A percentile compares a stretch with the other conserved stretches of the same genome.
These are phyloP conservation scores for Euphysa ruthae DNA, from an alignment of 30 jellyfish, hydroid and myxozoan species.

Conservation along the genomic window DNA sequence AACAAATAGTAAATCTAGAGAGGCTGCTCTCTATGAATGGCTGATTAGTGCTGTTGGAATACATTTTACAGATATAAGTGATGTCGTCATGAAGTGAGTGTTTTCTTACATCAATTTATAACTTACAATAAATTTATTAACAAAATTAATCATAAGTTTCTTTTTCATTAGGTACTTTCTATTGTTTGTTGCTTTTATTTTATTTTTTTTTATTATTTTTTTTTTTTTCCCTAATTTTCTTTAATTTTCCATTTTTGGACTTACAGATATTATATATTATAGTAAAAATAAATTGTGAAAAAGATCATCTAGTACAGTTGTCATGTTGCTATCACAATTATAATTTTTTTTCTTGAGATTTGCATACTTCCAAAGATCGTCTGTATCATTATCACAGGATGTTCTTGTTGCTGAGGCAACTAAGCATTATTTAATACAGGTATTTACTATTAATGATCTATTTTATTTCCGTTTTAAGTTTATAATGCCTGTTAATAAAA, in stretches of 20 bases:
- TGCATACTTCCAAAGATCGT: slow-evolving; percentile 35
- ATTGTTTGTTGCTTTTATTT: too few relatives aligned
- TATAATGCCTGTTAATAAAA: not conserved
- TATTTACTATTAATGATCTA: not conserved
- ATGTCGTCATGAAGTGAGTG: slow-evolving; percentile 46
- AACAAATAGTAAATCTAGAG: not conserved
- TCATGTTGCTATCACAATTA: too few relatives aligned
- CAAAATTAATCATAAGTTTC: too few relatives aligned
- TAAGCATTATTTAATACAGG: slow-evolving; percentile 44
- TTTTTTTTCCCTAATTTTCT: not conserved
- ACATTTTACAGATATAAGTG: slow-evolving; percentile 50
- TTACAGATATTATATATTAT: too few relatives aligned
- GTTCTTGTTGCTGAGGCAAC: slow-evolving; percentile 34
- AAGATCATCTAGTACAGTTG: too few relatives aligned
- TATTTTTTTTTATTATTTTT: not conserved
- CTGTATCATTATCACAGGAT: slow-evolving; percentile 17
- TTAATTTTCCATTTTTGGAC: too few relatives aligned
- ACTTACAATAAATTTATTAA: too few relatives aligned
- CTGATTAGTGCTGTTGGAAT: slow-evolving; percentile 44
- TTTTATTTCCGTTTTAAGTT: not conserved
- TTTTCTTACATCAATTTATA: not conserved
- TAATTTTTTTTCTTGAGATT: slow-evolving; percentile 27
- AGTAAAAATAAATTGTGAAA: too few relatives aligned
- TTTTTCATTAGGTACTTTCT: not conserved
- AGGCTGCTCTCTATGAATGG: slow-evolving; percentile 34